Evolutionary conservation across 2,113 vertebrate genomes (phyloP), one percentile per base, ranked within the genome.

Genomic region (Hydrolagus affinis): DNA sequence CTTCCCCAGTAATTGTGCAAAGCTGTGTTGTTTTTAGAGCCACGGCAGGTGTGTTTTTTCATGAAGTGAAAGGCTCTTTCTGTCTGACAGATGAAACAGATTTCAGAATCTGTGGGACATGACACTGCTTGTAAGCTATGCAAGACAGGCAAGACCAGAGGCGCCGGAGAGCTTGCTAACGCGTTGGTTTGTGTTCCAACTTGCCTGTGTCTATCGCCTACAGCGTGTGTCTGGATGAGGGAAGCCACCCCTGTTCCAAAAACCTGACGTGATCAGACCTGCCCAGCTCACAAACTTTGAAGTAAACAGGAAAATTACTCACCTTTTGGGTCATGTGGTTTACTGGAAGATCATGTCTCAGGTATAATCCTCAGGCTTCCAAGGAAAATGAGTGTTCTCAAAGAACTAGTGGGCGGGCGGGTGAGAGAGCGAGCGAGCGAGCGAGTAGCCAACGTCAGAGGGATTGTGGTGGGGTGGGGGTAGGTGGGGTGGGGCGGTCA

Each of bases 91-190:
- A 94, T 94, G 94, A 94, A 95, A 94, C 91, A 89, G 93, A 93
- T 93, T 92, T 77, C 85, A 89, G 93, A 94, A 89, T 92, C 88
- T 91, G 59, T 74, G 90, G 92, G 96, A 94, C 98, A 92, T 95
- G 98, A 97, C 93, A 89, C 91, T 95, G 96, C 98, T 93, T 96
- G 97, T 93, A 93, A 95, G 94, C 95, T 95, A 97, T 97, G 96
- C 95, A 90, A 90, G 91, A 95, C 96, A 96, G 78, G 62, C 98
- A 98, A 97, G 98, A 98, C 96, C 95, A 95, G 97, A 98, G 97
- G 97, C 96, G 97, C 98, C 96, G 94, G 90, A 91, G 87, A 91
- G 91, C 96, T 96, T 94, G 95, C 94, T 94, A 95, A 94, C 91
- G 94, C 92, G 91, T 88, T 89, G 92, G 89, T 91, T 91, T 94